These are phyloP conservation scores for Anthrax anthrax DNA, from an alignment of 2,888 invertebrate genomes.

Conservation along the genomic window DNA sequence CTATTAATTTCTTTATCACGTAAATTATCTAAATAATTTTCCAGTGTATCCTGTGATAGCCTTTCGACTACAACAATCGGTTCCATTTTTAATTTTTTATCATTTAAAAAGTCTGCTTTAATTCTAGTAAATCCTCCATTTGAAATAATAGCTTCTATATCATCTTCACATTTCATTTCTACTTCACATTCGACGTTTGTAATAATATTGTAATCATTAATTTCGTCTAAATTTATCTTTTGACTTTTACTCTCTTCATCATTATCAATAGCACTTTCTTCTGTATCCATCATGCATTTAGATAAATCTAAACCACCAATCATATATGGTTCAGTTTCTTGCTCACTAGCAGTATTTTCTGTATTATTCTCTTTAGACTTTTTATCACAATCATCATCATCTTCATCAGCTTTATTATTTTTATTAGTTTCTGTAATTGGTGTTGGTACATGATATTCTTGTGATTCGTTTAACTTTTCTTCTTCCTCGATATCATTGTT, in stretches of 20 bases:
- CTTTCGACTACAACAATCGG: conserved; percentile 1
- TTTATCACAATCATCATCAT: too few species aligned
- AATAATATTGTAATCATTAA: not conserved
- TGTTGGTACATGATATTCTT: not conserved
- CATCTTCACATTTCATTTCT: not conserved
- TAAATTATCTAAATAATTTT: conserved; percentile 15
- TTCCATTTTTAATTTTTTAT: conserved; percentile 1
- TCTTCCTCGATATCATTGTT: not conserved
- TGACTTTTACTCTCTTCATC: not conserved
- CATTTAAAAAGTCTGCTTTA: not conserved
- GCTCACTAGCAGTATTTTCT: not conserved
- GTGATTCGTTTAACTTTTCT: too few species aligned
- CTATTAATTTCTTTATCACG: conserved; percentile 27
- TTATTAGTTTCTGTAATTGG: too few species aligned
- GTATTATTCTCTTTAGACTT: not conserved
- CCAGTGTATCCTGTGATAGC: conserved; percentile 10
- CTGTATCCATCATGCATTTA: not conserved
- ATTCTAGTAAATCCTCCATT: too few species aligned
- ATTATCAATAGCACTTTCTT: not conserved
- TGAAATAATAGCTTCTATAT: not conserved
- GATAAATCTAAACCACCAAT: not conserved
- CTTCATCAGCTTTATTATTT: not conserved
- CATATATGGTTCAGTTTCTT: not conserved
- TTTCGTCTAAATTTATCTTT: not conserved
- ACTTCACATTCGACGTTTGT: too few species aligned